Evolutionary conservation across 2,113 vertebrate genomes (phyloP).

Genomic region (Narcine bancroftii): DNA sequence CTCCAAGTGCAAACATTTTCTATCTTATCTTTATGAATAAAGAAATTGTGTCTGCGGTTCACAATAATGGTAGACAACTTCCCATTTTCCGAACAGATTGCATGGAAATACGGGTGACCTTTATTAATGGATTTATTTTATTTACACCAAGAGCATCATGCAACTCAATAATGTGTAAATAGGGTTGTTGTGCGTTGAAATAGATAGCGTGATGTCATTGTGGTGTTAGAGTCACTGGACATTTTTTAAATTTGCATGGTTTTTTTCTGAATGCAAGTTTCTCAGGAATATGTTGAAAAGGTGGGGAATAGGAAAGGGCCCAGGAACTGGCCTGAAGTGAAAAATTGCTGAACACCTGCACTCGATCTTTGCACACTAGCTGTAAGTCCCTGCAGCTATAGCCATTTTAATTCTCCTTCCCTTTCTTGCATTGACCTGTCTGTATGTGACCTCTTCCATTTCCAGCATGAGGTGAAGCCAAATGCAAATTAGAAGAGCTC

Average conservation of each 20-base stretch:
- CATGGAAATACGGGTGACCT: neutral
- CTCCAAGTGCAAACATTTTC: neutral
- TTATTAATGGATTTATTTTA: neutral
- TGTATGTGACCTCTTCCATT: no score
- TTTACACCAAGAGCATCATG: neutral
- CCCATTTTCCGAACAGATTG: neutral
- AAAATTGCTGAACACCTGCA: no score
- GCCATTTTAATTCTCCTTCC: no score
- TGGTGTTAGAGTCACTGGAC: neutral
- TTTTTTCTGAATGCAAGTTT: neutral
- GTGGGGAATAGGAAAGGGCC: no score
- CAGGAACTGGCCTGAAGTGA: no score
- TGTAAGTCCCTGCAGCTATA: no score
- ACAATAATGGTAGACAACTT: neutral
- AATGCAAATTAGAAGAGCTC: no score
- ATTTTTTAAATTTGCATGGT: neutral
- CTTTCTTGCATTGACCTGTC: no score
- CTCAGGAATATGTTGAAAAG: no score
- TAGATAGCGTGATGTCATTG: constrained; percentile 7
- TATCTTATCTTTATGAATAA: neutral
- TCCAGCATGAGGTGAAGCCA: no score
- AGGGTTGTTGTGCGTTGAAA: neutral
- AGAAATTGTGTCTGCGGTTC: neutral
- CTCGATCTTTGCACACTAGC: no score
- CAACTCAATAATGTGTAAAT: neutral